phyloP scores from a whole-genome alignment of 2,888 invertebrate genomes.

The Beris morrisii region DNA sequence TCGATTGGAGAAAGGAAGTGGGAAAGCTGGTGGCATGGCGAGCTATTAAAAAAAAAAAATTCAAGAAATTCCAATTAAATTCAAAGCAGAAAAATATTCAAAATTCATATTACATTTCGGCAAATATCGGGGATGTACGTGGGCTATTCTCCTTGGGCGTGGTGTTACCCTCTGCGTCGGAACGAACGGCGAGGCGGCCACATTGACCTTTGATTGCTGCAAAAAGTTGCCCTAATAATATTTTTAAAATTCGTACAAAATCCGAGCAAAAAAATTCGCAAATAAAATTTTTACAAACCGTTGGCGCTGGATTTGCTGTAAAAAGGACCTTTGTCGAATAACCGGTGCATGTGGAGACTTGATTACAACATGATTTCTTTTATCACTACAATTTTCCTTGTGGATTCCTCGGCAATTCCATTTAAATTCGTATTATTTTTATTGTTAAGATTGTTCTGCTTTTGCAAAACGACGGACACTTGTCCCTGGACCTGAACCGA shows the following conservation, averaged over 20 bases:
- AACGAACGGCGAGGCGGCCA: constrained; percentile 47
- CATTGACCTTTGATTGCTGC: constrained; percentile 46
- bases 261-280: not conserved
- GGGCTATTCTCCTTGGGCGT: constrained; percentile 31
- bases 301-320: constrained; percentile 51
- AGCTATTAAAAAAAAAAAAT: constrained; percentile 17
- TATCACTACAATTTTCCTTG: constrained; percentile 16
- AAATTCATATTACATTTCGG: constrained; percentile 43
- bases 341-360: constrained; percentile 45
- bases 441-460: constrained; percentile 50
- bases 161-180: constrained; percentile 19
- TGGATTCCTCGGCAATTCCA: constrained; percentile 12
- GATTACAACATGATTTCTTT: constrained; percentile 14
- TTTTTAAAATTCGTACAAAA: not conserved
- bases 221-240: not conserved
- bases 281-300: constrained; percentile 45
- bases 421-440: constrained; percentile 46
- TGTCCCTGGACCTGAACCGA: constrained; percentile 5
- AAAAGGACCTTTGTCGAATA: constrained; percentile 54
- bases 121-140: constrained; percentile 42
- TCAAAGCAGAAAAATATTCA: not conserved
- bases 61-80: too few species aligned
- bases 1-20: constrained; percentile 47
- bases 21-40: constrained; percentile 42
- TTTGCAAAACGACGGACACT: constrained; percentile 44